Base-by-base conservation (phyloP, 2,113 vertebrate genomes). In the Ciconia boyciana region DNA sequence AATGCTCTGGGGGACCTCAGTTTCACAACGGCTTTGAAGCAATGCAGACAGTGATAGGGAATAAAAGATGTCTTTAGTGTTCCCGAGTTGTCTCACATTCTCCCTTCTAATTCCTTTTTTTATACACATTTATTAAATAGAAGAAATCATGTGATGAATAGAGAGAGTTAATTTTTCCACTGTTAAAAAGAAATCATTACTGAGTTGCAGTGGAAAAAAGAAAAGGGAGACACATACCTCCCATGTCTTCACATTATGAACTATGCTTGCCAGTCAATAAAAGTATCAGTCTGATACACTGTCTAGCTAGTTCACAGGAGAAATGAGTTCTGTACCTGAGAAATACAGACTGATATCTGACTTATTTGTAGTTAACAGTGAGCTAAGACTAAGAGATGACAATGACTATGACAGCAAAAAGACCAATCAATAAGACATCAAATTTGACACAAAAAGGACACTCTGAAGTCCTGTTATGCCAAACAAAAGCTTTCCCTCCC, bases 201-300 rank as follows among this genome's bases (percentile, higher is more conserved):
- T 26, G 10, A 81, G 44, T 71, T 87, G 20, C 16, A 41, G 11
- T 25, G 5, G 12, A 32, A 77, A 87, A 87, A 68, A 72, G 1
- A 82, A 25, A 17, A 36, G 16, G 22, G 49, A 55, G 10, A 34
- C 28, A 7, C 0, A 0, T 58, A n/a, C 2, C 3, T 69, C 18
- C 10, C 13, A 6, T 11, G 6, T 20, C 52, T 28, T 49, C 51
- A 28, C 18, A 22, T 29, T 83, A n/a, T 70, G 52, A 88, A 52
- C 41, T 32, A 18, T 5, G 1, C 17, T 52, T 68, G 10, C 16
- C 41, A 61, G 29, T 36, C n/a, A 52, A 15, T 29, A 78, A 58
- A 43, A 76, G 8, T 20, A 58, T 49, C 36, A 62, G n/a, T 16
- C 19, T 75, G 16, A 52, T 39, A 62, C 7, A 28, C 8, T 41